phyloP scores from a whole-genome alignment of 2,888 invertebrate species.

The Melanotus villosus region DNA sequence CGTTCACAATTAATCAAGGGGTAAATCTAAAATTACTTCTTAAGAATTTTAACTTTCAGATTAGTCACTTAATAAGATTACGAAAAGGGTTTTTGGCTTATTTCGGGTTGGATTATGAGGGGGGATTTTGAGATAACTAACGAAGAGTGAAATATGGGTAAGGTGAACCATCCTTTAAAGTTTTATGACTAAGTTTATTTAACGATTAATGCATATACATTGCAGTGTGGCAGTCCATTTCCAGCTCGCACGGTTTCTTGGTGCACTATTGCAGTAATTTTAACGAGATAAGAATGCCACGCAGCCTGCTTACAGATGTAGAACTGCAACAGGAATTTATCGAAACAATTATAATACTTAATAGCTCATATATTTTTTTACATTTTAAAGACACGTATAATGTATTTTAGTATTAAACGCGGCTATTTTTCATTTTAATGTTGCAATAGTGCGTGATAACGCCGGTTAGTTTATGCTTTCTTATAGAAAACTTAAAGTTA shows the following conservation, averaged over 20 bases:
- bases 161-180: conserved; percentile 4
- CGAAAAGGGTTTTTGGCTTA: too few relatives aligned
- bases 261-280: conserved; percentile 27
- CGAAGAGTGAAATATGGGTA: too few relatives aligned
- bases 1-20: conserved; percentile 1
- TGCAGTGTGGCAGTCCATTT: conserved; percentile 16
- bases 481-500: too few relatives aligned
- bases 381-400: conserved; percentile 4
- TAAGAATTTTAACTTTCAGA: too few relatives aligned
- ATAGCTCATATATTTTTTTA: conserved; percentile 30
- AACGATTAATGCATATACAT: conserved; percentile 8
- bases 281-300: conserved; percentile 35
- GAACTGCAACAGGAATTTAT: conserved; percentile 31
- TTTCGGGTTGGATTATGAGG: too few relatives aligned
- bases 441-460: conserved; percentile 8
- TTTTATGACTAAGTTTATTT: conserved; percentile 26
- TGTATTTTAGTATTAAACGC: conserved; percentile 14
- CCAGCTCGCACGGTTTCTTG: conserved; percentile 2
- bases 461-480: too few relatives aligned
- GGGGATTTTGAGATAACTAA: too few relatives aligned
- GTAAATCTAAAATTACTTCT: too few relatives aligned
- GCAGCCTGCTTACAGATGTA: conserved; percentile 33
- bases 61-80: too few relatives aligned
- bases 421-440: conserved; percentile 12
- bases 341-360: conserved; percentile 29